These are phyloP conservation scores for Neuroterus valhalla DNA, from an alignment of 1,140 invertebrate genomes.

Conservation along the genomic window DNA sequence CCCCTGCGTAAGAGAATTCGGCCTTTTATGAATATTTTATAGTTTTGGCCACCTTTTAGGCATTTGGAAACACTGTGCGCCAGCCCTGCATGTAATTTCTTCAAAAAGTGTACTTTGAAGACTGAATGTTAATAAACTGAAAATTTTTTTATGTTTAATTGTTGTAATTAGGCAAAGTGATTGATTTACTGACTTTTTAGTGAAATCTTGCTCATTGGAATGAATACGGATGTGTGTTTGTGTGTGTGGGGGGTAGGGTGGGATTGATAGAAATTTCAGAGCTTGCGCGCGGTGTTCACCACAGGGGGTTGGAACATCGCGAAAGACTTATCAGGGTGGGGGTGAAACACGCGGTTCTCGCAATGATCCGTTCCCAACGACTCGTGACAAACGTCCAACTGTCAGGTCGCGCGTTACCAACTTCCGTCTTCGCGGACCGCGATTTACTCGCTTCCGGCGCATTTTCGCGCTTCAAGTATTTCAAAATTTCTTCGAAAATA, in stretches of 20 bases:
- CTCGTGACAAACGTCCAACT: slow-evolving; percentile 61
- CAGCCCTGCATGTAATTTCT: no score
- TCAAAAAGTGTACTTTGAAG: no score
- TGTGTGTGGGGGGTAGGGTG: neutral
- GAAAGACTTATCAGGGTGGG: slow-evolving; percentile 48
- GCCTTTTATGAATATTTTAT: no score
- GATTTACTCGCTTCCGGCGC: slow-evolving; percentile 20
- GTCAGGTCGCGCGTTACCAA: slow-evolving; percentile 50
- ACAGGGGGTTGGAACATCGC: slow-evolving; percentile 50
- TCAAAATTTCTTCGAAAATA: neutral
- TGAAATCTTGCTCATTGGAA: slow-evolving; percentile 3
- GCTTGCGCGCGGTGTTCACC: slow-evolving; percentile 57
- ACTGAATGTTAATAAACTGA: no score
- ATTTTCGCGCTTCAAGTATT: slow-evolving; percentile 1
- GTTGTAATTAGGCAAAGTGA: no score
- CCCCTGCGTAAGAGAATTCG: no score
- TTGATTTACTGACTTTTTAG: no score
- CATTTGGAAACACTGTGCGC: no score
- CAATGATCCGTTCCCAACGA: slow-evolving; percentile 61
- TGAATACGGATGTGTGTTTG: no score
- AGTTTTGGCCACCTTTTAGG: no score
- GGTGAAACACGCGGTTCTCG: slow-evolving; percentile 61
- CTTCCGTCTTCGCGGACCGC: slow-evolving; percentile 43
- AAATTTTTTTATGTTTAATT: no score
- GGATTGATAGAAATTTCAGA: slow-evolving; percentile 47